phyloP scores from a whole-genome alignment of 2,888 invertebrate species.

The Tigriopus californicus region DNA sequence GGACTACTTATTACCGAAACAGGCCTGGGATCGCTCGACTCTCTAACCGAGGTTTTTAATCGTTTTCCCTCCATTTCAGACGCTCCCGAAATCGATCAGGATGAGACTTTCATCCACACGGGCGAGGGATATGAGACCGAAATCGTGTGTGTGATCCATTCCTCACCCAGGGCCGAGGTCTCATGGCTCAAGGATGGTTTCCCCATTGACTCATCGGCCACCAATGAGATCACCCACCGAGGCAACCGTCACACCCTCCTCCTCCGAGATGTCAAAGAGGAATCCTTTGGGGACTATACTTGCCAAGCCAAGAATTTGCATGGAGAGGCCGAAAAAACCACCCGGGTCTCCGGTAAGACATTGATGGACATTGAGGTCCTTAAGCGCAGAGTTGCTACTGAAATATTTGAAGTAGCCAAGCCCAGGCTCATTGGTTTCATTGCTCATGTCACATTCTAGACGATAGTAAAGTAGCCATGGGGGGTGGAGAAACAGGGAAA shows the following conservation, averaged over 20 bases:
- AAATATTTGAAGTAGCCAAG: too few relatives aligned
- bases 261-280: not conserved
- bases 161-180: not conserved
- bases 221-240: not conserved
- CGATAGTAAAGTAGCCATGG: too few relatives aligned
- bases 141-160: conserved; percentile 7
- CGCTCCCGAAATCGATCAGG: conserved; percentile 8
- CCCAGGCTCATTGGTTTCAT: too few relatives aligned
- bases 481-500: too few relatives aligned
- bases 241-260: conserved; percentile 1
- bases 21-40: too few relatives aligned
- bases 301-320: not conserved
- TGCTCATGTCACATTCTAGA: too few relatives aligned
- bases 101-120: conserved; percentile 9
- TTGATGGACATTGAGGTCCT: not conserved
- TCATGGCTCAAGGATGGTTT: conserved; percentile 2
- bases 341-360: conserved; percentile 1
- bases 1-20: too few relatives aligned
- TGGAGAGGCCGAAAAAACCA: conserved; percentile 6
- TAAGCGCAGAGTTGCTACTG: too few relatives aligned
- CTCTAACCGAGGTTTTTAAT: not conserved
- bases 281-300: not conserved
- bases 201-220: not conserved
- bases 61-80: not conserved
- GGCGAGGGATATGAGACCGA: conserved; percentile 5